A percentile compares a stretch with the other conserved stretches of the same genome.
phyloP scores from a whole-genome alignment of 2,797 vertebrate species.

The Rhyacichthys aspro region DNA sequence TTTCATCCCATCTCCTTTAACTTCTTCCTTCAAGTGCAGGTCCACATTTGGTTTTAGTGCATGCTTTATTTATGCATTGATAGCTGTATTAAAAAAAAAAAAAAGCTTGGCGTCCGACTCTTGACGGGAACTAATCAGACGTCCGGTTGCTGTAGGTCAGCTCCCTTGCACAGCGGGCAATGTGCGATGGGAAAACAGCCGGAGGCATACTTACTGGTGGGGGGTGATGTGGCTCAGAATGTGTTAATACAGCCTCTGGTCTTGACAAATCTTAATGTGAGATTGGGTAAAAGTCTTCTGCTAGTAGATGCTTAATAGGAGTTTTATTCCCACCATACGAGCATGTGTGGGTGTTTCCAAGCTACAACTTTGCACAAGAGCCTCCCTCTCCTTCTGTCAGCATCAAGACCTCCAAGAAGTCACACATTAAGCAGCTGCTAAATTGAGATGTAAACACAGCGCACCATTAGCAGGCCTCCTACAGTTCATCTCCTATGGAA shows the following conservation, averaged over 20 bases:
- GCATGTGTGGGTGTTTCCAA: conserved; percentile 6
- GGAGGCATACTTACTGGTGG: neutral
- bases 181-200: neutral
- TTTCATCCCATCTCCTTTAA: too few species aligned
- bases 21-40: too few species aligned
- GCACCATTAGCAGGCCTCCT: conserved; percentile 12
- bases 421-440: conserved; percentile 9
- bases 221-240: neutral
- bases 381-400: conserved; percentile 9
- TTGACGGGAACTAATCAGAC: neutral
- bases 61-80: too few species aligned
- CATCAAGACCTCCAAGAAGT: conserved; percentile 10
- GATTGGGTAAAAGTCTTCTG: neutral
- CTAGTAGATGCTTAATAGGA: neutral
- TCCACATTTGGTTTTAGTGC: too few species aligned
- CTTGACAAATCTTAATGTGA: neutral
- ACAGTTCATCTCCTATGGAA: neutral
- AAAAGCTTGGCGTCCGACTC: neutral
- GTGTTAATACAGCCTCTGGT: too few species aligned
- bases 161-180: neutral
- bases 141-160: neutral
- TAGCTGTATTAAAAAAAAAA: too few species aligned
- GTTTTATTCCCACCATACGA: conserved; percentile 5
- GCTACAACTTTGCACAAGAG: neutral
- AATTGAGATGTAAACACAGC: conserved; percentile 20